phyloP scores from a whole-genome alignment of 2,113 vertebrate genomes.

The Ammodytes dubius region DNA sequence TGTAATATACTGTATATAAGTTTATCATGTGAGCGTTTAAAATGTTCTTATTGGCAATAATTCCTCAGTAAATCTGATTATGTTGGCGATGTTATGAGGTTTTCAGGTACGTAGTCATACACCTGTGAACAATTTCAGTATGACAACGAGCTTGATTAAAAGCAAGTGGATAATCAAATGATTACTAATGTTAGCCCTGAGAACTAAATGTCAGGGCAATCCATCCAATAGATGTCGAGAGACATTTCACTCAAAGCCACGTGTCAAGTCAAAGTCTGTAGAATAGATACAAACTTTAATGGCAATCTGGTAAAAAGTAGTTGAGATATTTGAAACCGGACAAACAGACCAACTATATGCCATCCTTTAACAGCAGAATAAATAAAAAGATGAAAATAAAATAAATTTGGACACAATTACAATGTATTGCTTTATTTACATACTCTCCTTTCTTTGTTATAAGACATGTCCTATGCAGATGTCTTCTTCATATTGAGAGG shows the following conservation, averaged over 20 bases:
- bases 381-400: background rate
- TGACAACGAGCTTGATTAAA: background rate
- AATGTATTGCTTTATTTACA: background rate
- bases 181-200: background rate
- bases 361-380: background rate
- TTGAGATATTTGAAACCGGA: background rate
- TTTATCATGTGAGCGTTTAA: no score
- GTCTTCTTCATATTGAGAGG: constrained; percentile 30
- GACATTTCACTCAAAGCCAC: background rate
- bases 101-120: background rate
- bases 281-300: background rate
- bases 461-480: constrained; percentile 13
- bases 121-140: background rate
- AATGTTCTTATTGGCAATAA: background rate
- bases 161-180: no score
- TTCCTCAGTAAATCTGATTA: background rate
- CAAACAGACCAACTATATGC: background rate
- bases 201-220: background rate
- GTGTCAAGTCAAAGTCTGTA: background rate
- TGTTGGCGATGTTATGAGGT: background rate
- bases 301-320: background rate
- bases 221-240: background rate
- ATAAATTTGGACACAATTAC: background rate
- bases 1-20: background rate
- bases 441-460: constrained; percentile 4